A percentile compares a stretch with the other conserved stretches of the same genome.
These are phyloP conservation scores for Eubucco bourcierii DNA, from an alignment of 2,113 vertebrate species.

Conservation along the genomic window DNA sequence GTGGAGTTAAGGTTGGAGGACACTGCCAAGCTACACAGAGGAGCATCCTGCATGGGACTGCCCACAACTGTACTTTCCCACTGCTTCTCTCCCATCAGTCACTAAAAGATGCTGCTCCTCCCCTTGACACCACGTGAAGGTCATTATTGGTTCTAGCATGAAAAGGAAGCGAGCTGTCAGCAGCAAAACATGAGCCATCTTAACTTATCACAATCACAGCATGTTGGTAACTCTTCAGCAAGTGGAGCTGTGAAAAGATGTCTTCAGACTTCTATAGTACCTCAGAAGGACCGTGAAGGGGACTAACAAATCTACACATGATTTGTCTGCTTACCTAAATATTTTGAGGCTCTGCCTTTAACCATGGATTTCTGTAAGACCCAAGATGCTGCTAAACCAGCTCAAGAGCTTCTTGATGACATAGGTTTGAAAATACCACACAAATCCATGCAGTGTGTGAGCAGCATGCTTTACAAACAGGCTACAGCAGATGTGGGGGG, in stretches of 20 bases:
- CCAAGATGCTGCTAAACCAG: not conserved
- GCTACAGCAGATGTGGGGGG: not conserved
- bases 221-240: not conserved
- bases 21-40: constrained; percentile 29
- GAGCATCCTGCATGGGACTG: constrained; percentile 47
- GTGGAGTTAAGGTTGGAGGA: constrained; percentile 54
- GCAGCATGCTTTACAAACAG: not conserved
- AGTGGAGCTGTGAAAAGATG: constrained; percentile 14
- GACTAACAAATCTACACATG: not conserved
- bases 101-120: not conserved
- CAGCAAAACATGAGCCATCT: constrained; percentile 21
- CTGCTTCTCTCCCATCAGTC: constrained; percentile 25
- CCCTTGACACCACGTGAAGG: constrained; percentile 11
- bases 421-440: not conserved
- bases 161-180: not conserved
- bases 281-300: not conserved
- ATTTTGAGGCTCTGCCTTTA: not conserved
- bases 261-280: not conserved
- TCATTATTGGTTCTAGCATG: not conserved
- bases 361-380: not conserved
- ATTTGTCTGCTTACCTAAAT: not conserved
- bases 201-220: not conserved
- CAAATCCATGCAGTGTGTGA: not conserved
- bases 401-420: not conserved
- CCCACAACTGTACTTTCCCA: constrained; percentile 54